Evolutionary conservation across 1,140 invertebrate genomes (phyloP).

Genomic region (Hormaphis cornu): DNA sequence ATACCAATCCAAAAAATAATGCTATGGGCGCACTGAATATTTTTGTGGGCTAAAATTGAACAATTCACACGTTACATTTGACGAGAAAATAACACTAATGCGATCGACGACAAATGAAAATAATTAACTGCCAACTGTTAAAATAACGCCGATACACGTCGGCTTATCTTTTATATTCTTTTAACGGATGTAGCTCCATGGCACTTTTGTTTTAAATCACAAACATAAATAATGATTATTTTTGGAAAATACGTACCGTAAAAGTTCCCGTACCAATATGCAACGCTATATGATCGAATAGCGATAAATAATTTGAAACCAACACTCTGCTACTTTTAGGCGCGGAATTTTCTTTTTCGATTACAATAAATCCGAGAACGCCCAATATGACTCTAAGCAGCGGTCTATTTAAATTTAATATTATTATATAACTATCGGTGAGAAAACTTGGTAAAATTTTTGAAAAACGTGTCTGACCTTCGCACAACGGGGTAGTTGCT

Average conservation of each 20-base stretch:
- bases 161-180: neutral
- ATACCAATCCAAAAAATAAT: neutral
- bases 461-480: neutral
- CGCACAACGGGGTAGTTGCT: neutral
- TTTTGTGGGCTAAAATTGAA: conserved; percentile 7
- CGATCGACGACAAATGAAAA: no score
- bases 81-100: no score
- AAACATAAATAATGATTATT: neutral
- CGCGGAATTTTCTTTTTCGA: conserved; percentile 13
- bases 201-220: neutral
- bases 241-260: conserved; percentile 40
- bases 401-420: neutral
- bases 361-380: conserved; percentile 8
- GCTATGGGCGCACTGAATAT: neutral
- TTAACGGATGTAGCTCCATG: neutral
- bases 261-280: conserved; percentile 45
- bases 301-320: conserved; percentile 48
- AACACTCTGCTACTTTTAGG: conserved; percentile 40
- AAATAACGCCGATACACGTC: no score
- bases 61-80: neutral
- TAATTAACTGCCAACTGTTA: no score
- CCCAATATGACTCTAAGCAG: neutral
- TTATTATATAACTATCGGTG: neutral
- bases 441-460: neutral
- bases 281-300: conserved; percentile 48